Conservation (phyloP, 2,797 vertebrate species). For the Poecilia wingei region DNA sequence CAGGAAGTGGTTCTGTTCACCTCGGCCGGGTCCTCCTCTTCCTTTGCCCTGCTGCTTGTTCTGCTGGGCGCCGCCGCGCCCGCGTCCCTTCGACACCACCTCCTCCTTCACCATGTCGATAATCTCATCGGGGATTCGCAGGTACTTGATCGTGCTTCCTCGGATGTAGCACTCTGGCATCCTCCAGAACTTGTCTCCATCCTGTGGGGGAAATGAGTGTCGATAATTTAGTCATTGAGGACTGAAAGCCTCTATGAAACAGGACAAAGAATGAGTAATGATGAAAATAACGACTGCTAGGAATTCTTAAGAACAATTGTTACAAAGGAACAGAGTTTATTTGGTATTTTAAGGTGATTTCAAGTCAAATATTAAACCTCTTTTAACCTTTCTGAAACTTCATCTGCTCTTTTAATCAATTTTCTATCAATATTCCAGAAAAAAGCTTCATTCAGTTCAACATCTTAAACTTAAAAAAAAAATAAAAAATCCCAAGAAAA, state of each 20-base stretch:
- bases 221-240: not conserved
- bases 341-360: not conserved
- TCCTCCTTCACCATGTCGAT: conserved; percentile 99
- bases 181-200: conserved; percentile 98
- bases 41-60: conserved; percentile 93
- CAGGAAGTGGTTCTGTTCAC: conserved; percentile 65
- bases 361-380: not conserved
- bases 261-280: not conserved
- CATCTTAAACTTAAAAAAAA: not conserved
- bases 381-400: not conserved
- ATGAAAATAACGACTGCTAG: not conserved
- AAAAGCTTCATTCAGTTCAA: not conserved
- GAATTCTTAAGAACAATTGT: not conserved
- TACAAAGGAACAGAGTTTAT: not conserved
- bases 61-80: conserved; percentile 91
- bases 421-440: not conserved
- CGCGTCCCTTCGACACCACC: conserved; percentile 92
- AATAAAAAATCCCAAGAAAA: not conserved
- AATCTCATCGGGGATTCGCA: conserved; percentile 96
- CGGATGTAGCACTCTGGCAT: conserved; percentile 99
- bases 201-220: conserved; percentile 72
- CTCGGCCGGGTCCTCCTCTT: conserved; percentile 87
- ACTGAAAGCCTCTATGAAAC: not conserved
- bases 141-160: conserved; percentile 98
- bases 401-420: not conserved